Percentiles rank a stretch among this genome's conserved stretches.
phyloP scores from a whole-genome alignment of 2,888 invertebrate genomes.

The Diaperis boleti region DNA sequence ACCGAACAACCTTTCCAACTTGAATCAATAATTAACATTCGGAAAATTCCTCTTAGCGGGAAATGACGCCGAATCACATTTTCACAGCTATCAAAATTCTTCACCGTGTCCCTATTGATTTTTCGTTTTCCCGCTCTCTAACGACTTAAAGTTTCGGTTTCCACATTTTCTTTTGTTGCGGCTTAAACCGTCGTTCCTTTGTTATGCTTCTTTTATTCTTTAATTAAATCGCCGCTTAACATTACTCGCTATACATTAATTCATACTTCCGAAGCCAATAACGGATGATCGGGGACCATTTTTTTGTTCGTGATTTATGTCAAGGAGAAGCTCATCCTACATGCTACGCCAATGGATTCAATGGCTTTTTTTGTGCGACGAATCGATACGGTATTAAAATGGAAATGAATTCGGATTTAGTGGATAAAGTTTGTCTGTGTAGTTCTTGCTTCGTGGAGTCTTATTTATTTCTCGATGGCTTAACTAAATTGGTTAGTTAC shows the following conservation, averaged over 20 bases:
- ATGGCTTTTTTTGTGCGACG: too few relatives aligned
- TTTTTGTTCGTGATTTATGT: too few relatives aligned
- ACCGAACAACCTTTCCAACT: background rate
- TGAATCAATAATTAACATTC: background rate
- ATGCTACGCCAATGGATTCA: too few relatives aligned
- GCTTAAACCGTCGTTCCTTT: conserved; percentile 1
- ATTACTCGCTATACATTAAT: conserved; percentile 1
- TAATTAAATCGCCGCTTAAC: conserved; percentile 3
- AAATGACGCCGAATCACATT: background rate
- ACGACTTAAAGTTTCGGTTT: conserved; percentile 2
- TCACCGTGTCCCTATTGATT: conserved; percentile 1
- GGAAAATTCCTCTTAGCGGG: too few relatives aligned
- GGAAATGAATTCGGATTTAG: too few relatives aligned
- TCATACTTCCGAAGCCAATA: conserved; percentile 3
- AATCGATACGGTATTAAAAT: too few relatives aligned
- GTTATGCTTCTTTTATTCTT: conserved; percentile 10
- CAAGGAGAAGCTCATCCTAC: too few relatives aligned
- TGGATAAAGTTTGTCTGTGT: too few relatives aligned
- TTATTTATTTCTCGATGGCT: too few relatives aligned
- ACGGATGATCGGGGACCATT: too few relatives aligned
- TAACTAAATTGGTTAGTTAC: too few relatives aligned
- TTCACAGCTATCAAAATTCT: background rate
- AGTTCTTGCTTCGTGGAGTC: too few relatives aligned
- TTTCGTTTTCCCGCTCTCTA: background rate
- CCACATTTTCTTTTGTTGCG: conserved; percentile 5